Conservation (phyloP, 1,140 invertebrate species). For the Danaus plexippus region DNA sequence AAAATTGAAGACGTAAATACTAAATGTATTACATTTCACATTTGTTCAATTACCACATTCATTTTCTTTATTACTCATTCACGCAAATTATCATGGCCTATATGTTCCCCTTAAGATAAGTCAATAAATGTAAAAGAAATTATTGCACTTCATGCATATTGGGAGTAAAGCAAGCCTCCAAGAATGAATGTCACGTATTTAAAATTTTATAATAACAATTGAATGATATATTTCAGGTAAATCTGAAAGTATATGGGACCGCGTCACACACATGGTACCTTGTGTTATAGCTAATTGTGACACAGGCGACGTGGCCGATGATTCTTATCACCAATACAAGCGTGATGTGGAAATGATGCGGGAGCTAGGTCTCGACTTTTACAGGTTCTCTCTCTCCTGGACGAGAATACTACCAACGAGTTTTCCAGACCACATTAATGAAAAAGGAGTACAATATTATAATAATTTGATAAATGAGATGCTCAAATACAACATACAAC, state of each 20-base stretch:
- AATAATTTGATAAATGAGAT: conserved; percentile 75
- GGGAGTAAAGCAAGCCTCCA: too few species aligned
- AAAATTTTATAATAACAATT: too few species aligned
- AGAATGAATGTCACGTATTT: too few species aligned
- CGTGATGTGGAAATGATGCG: conserved; percentile 71
- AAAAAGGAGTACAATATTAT: conserved; percentile 75
- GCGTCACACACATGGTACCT: conserved; percentile 59
- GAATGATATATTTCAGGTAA: conserved; percentile 48
- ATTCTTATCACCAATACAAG: conserved; percentile 60
- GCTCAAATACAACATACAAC: conserved; percentile 66
- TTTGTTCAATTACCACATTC: too few species aligned
- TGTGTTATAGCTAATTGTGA: conserved; percentile 67
- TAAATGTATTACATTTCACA: too few species aligned
- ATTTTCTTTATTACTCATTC: too few species aligned
- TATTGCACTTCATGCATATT: too few species aligned
- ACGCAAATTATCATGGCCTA: too few species aligned
- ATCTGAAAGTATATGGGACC: conserved; percentile 75
- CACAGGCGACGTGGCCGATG: conserved; percentile 66
- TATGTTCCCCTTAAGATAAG: too few species aligned
- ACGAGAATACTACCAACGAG: conserved; percentile 75
- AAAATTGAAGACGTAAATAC: too few species aligned
- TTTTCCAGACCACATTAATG: conserved; percentile 71
- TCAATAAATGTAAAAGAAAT: too few species aligned
- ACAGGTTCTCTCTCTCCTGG: conserved; percentile 80
- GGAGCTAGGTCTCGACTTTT: conserved; percentile 70